phyloP scores from a whole-genome alignment of 2,888 invertebrate genomes.

The Macrophya annulata region DNA sequence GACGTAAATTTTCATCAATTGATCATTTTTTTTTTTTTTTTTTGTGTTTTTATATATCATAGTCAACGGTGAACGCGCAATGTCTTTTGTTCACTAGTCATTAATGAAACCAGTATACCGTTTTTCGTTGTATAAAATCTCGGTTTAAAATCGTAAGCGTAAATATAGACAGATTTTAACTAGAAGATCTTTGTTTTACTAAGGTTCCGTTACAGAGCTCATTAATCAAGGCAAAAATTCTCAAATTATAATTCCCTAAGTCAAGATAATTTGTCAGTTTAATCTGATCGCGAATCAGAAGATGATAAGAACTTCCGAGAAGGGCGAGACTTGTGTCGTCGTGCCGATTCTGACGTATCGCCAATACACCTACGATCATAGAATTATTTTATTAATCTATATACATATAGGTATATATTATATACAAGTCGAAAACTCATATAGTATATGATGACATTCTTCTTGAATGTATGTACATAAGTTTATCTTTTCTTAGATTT shows the following conservation, averaged over 20 bases:
- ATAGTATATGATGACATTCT: neutral
- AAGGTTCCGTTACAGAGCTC: neutral
- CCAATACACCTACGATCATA: neutral
- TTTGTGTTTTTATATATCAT: too few relatives aligned
- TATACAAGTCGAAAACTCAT: neutral
- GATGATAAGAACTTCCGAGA: constrained; percentile 27
- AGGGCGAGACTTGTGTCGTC: neutral
- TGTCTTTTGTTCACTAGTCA: neutral
- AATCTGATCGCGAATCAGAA: constrained; percentile 37
- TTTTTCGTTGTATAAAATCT: neutral
- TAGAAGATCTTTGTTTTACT: neutral
- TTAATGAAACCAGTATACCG: constrained; percentile 32
- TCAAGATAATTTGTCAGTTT: neutral
- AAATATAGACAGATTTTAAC: neutral
- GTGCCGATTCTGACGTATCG: constrained; percentile 2
- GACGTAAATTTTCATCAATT: neutral
- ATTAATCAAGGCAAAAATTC: constrained; percentile 1
- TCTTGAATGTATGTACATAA: neutral
- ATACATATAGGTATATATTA: too few relatives aligned
- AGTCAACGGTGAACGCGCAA: neutral
- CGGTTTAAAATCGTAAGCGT: neutral
- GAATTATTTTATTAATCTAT: neutral
- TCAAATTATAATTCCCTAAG: neutral
- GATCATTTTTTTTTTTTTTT: neutral
- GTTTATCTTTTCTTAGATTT: constrained; percentile 1